Evolutionary conservation across 2,797 vertebrate genomes (phyloP), one percentile per base, ranked within the genome.

Genomic region (Girardinus metallicus): DNA sequence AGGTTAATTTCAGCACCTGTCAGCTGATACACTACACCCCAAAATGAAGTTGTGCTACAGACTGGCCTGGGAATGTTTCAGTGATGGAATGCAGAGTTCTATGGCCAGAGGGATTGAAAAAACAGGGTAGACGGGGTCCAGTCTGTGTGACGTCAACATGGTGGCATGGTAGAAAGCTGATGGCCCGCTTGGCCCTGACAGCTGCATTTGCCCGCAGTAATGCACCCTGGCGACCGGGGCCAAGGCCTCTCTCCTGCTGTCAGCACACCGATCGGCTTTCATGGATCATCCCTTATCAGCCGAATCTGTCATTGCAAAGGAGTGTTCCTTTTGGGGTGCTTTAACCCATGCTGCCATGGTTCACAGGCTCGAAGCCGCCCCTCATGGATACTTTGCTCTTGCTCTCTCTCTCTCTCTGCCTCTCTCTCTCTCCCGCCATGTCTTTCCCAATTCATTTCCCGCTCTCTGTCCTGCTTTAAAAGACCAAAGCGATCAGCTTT

Each of bases 291-390:
- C 93, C 90, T 90, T 96, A 95, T 94, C 95, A 91, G 75, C 86
- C 86, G 88, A 95, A 95, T 95, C 93, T 95, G 95, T 96, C 94
- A 95, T 93, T 96, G 92, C 94, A 80, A 92, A 92, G 92, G 88
- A 94, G 91, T 88, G 92, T 80, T 90, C 72, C 80, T 87, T 85
- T 87, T 88, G 87, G 92, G 91, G 91, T 90, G 91, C 92, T 94
- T 95, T 94, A 93, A 94, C 94, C 91, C 88, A 31, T 55, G 76
- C 83, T 89, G 93, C 92, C 83, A 92, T 74, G 93, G 93, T 91
- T 88, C 83, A 77, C 88, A 92, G 71, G 46, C 85, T 93, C 91
- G 89, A 91, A 93, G 86, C 85, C 88, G 83, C 84, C 85, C 43
- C 87, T 92, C 87, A 89, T 85, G 87, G 92, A 86, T 88, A 89